Percentiles rank a stretch among this genome's conserved stretches.
These are phyloP conservation scores for Sphenodon punctatus DNA, from an alignment of 2,797 vertebrate genomes.

Conservation along the genomic window DNA sequence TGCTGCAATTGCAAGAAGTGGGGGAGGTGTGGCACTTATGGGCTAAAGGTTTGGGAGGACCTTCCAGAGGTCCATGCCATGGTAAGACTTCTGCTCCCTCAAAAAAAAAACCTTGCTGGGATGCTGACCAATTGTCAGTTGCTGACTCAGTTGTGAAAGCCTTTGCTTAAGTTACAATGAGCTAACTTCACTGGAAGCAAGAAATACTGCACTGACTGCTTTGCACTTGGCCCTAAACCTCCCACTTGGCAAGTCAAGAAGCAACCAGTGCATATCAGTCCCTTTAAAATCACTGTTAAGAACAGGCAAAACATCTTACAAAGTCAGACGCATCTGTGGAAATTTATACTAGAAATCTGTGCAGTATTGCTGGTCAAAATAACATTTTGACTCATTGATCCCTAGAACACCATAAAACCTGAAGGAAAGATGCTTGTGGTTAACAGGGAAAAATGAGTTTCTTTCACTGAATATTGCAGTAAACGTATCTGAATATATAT, in stretches of 20 bases:
- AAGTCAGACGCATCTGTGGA: conserved; percentile 45
- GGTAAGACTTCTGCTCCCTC: too few species aligned
- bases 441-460: conserved; percentile 31
- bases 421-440: conserved; percentile 39
- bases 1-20: too few species aligned
- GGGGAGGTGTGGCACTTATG: too few species aligned
- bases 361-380: conserved; percentile 59
- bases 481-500: conserved; percentile 14
- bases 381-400: conserved; percentile 67
- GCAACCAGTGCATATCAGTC: conserved; percentile 10
- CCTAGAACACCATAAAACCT: conserved; percentile 61
- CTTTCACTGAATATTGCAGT: conserved; percentile 4
- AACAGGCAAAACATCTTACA: conserved; percentile 27
- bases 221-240: conserved; percentile 43
- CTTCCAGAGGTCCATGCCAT: too few species aligned
- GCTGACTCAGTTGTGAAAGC: background rate
- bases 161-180: conserved; percentile 11
- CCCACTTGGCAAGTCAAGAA: background rate
- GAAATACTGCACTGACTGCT: conserved; percentile 27
- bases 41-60: too few species aligned
- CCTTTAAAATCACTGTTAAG: conserved; percentile 52
- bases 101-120: too few species aligned
- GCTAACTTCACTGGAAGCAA: conserved; percentile 6
- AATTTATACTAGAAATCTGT: conserved; percentile 55
- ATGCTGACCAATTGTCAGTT: background rate